Conservation (phyloP, 30 jellyfish, hydroid and myxozoan genomes). For the Phacellophora camtschatica region DNA sequence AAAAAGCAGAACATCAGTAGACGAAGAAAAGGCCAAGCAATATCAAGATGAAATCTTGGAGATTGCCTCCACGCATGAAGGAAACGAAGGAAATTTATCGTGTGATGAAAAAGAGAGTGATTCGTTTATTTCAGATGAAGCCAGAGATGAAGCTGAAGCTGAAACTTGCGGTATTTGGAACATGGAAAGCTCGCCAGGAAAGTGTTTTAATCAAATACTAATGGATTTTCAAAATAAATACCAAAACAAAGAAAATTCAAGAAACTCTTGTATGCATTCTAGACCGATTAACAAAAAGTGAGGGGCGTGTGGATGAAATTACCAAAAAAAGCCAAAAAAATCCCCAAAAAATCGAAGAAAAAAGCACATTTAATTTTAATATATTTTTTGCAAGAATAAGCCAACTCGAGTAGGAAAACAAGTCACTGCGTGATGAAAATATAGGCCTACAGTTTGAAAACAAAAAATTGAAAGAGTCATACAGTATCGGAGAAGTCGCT, state of each 20-base stretch:
- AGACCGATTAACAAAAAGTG: background rate
- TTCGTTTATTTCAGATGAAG: too few species aligned
- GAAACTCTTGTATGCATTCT: conserved; percentile 8
- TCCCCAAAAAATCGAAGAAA: background rate
- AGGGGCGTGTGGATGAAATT: background rate
- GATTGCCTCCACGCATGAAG: too few species aligned
- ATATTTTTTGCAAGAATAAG: conserved; percentile 17
- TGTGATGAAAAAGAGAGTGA: too few species aligned
- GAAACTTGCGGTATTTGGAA: background rate
- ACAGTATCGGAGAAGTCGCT: background rate
- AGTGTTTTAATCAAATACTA: background rate
- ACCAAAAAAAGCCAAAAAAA: background rate
- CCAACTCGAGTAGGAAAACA: conserved; percentile 13
- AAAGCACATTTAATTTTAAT: background rate
- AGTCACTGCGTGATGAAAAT: conserved; percentile 16
- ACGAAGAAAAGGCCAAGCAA: too few species aligned
- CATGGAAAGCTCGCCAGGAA: conserved; percentile 15
- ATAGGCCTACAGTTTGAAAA: conserved; percentile 13
- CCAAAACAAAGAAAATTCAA: background rate
- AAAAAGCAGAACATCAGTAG: too few species aligned
- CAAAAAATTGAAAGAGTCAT: conserved; percentile 7
- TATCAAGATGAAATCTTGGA: too few species aligned
- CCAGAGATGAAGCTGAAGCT: background rate
- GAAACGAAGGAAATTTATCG: too few species aligned
- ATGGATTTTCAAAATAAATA: background rate